These are phyloP conservation scores for Pygmarrhopalites habei DNA, from an alignment of 1,140 invertebrate species.

Conservation along the genomic window DNA sequence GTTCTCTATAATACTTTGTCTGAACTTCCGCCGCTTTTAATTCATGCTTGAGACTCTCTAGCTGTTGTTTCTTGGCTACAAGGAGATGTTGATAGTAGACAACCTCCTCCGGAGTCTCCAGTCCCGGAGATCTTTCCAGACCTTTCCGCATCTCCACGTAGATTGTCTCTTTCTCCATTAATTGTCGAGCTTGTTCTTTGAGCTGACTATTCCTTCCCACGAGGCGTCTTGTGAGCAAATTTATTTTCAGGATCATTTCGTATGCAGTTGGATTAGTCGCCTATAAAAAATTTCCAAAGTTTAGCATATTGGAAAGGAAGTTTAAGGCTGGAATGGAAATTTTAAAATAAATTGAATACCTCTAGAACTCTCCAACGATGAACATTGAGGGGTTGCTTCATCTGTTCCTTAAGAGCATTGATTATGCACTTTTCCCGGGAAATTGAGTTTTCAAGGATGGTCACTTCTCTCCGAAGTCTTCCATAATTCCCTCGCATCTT, in stretches of 20 bases:
- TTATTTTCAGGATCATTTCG: slow-evolving; percentile 26
- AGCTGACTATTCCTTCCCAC: slow-evolving; percentile 25
- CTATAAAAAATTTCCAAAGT: slow-evolving; percentile 3
- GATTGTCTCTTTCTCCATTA: slow-evolving; percentile 27
- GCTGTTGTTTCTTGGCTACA: slow-evolving; percentile 18
- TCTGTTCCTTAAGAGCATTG: slow-evolving; percentile 21
- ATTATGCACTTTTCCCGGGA: slow-evolving; percentile 34
- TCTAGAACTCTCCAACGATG: slow-evolving; percentile 35
- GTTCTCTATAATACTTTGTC: slow-evolving; percentile 6
- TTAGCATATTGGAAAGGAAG: too few species aligned
- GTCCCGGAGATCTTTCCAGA: slow-evolving; percentile 15
- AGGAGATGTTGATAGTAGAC: slow-evolving; percentile 18
- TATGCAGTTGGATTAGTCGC: slow-evolving; percentile 31
- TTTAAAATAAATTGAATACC: slow-evolving; percentile 11
- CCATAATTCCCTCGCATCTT: background rate
- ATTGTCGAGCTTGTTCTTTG: background rate
- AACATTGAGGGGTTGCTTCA: slow-evolving; percentile 31
- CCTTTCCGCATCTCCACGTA: slow-evolving; percentile 20
- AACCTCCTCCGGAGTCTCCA: slow-evolving; percentile 32
- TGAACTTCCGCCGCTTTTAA: slow-evolving; percentile 22
- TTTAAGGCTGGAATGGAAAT: background rate
- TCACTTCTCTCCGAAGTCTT: slow-evolving; percentile 23
- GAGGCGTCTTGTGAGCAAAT: slow-evolving; percentile 27
- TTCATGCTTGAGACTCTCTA: slow-evolving; percentile 15
- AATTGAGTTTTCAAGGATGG: slow-evolving; percentile 31